Evolutionary conservation across 2,888 invertebrate species (phyloP).

Genomic region (Stenchaetothrips biformis): DNA sequence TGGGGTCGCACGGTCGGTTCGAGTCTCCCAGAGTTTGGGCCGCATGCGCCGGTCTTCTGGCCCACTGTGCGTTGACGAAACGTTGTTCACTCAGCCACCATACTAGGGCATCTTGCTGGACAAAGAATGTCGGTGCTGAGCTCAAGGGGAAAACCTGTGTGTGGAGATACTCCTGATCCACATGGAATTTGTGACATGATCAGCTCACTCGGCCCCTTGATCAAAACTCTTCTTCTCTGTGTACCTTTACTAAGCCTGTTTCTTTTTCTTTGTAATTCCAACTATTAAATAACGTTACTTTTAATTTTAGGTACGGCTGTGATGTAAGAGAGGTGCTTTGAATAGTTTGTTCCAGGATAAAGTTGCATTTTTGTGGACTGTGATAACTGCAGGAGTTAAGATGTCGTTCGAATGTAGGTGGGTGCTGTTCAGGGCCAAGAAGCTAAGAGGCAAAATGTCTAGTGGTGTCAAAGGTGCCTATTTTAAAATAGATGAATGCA

Average conservation of each 20-base stretch:
- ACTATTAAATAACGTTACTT: not conserved
- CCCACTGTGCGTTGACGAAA: not conserved
- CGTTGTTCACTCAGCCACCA: not conserved
- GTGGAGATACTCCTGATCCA: too few species aligned
- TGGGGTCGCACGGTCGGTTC: too few species aligned
- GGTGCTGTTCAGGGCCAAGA: too few species aligned
- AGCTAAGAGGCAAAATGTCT: too few species aligned
- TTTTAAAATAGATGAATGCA: too few species aligned
- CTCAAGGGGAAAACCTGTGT: too few species aligned
- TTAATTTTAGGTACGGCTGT: conserved; percentile 10
- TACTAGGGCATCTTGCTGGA: not conserved
- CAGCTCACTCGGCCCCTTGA: too few species aligned
- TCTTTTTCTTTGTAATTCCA: not conserved
- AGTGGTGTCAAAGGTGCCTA: too few species aligned
- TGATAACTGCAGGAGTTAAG: not conserved
- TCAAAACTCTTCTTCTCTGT: not conserved
- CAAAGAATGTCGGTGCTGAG: not conserved
- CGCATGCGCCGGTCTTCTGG: too few species aligned
- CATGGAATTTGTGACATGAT: too few species aligned
- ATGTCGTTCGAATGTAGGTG: too few species aligned
- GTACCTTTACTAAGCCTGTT: not conserved
- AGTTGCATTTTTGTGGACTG: conserved; percentile 6
- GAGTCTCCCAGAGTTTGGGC: too few species aligned
- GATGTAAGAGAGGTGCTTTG: not conserved
- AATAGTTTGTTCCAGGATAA: not conserved